Base-by-base conservation (phyloP, 2,113 vertebrate genomes). In the Dolichotis patagonum region DNA sequence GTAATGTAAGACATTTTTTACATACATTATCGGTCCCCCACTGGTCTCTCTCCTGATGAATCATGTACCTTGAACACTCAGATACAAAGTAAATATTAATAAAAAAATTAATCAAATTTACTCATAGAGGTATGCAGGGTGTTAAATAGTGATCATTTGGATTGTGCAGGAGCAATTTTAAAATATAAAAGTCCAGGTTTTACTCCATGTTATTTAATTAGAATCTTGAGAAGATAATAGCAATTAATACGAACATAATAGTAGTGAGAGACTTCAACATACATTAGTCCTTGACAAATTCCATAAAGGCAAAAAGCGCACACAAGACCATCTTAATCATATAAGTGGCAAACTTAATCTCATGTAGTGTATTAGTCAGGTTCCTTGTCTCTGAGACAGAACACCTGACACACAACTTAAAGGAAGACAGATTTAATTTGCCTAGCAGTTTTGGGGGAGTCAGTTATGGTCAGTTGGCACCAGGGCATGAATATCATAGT, bases 231-330 rank as follows among this genome's bases (percentile, higher is more conserved):
- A 95, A 86, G 67, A 84, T 67, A 81, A 96, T 46, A 95, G n/a
- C 54, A 78, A 43, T 78, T 43, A 43, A 41, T 82, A 84, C 60
- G 12, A 67, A 86, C 81, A 71, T 2, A 63, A 84, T 58, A 90
- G 20, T 62, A 87, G 20, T 58, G 38, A 69, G 1, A 92, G 41
- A 77, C n/a, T 82, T 92, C 12, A 52, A 89, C 20, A 63, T n/a
- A 52, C 65, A n/a, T 92, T 92, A 86, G 85, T 90, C 58, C 63
- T 94, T 86, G 85, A 90, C 41, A 56, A 67, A 83, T 87, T 95
- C 71, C 49, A 35, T 83, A 67, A 94, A 65, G 54, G 86, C 77
- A 30, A 60, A 87, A 87, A 95, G 12, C 7, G 26, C 41, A 22
- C 7, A 60, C n/a, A 82, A 54, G 41, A 65, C n/a, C 56, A 86